Conservation (phyloP, 2,113 vertebrate species). For the Panurus biarmicus region DNA sequence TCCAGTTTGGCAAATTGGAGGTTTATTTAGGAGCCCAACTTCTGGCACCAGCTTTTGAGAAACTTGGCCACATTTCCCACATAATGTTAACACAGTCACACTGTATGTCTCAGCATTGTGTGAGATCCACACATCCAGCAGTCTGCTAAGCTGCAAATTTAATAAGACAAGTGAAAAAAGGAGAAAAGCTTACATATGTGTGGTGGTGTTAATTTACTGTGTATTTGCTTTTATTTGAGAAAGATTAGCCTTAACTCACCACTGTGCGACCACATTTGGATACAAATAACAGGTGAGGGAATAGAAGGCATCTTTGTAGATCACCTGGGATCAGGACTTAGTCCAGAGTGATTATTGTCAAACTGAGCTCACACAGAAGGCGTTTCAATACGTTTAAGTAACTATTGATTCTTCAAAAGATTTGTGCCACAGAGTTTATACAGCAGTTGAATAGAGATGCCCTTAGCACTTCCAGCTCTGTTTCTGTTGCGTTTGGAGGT, state of each 20-base stretch:
- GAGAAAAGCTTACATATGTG: not conserved
- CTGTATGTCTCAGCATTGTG: not conserved
- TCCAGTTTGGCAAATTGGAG: not conserved
- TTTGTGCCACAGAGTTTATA: not conserved
- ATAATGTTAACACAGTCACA: slow-evolving; percentile 10
- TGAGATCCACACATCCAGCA: not conserved
- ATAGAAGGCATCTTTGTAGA: not conserved
- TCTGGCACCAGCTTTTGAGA: slow-evolving; percentile 12
- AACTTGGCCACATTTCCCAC: not conserved
- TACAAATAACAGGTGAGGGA: not conserved
- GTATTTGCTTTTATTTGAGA: not conserved
- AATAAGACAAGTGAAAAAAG: not conserved
- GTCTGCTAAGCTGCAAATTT: slow-evolving; percentile 35
- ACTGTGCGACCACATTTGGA: not conserved
- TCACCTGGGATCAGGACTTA: not conserved
- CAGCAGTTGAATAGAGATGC: not conserved
- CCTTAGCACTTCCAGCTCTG: not conserved
- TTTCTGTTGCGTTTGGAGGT: not conserved
- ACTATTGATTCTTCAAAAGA: not conserved
- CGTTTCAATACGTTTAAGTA: not conserved
- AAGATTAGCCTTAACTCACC: not conserved
- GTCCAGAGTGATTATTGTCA: not conserved
- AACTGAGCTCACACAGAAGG: not conserved
- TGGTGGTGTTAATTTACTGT: not conserved
- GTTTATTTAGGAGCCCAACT: slow-evolving; percentile 3